Evolutionary conservation across 2,797 vertebrate species (phyloP).

Genomic region (Peromyscus attwateri): DNA sequence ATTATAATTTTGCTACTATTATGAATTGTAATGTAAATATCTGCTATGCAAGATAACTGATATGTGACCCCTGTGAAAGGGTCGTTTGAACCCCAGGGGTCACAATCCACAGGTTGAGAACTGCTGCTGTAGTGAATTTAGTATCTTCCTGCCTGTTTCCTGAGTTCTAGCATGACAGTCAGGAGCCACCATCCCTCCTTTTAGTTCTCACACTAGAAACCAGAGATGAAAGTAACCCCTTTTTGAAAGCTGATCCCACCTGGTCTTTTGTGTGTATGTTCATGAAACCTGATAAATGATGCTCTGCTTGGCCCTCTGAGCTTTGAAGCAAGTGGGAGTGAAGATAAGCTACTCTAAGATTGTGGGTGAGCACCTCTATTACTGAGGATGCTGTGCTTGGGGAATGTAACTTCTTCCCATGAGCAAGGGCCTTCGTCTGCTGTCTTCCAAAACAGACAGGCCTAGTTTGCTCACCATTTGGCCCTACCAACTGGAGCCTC

Average conservation of each 20-base stretch:
- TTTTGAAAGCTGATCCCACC: not conserved
- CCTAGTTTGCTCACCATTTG: no score
- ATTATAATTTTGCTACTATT: not conserved
- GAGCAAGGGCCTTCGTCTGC: not conserved
- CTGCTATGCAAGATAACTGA: not conserved
- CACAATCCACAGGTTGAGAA: not conserved
- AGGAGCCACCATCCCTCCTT: not conserved
- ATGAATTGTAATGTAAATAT: not conserved
- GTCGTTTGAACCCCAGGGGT: not conserved
- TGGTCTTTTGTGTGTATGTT: not conserved
- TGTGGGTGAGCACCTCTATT: not conserved
- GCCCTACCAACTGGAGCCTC: not conserved
- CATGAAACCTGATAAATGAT: not conserved
- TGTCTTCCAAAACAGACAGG: not conserved
- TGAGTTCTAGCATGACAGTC: not conserved
- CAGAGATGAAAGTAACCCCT: constrained; percentile 4
- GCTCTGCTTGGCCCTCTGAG: not conserved
- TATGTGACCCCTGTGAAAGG: not conserved
- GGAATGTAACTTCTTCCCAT: not conserved
- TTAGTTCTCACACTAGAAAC: constrained; percentile 2
- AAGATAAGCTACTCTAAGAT: not conserved
- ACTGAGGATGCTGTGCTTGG: not conserved
- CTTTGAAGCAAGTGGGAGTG: constrained; percentile 9
- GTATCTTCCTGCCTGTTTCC: not conserved
- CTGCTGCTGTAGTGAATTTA: not conserved